Base-by-base conservation (phyloP, 23 tunicate genomes). In the Phallusia fumigata region DNA sequence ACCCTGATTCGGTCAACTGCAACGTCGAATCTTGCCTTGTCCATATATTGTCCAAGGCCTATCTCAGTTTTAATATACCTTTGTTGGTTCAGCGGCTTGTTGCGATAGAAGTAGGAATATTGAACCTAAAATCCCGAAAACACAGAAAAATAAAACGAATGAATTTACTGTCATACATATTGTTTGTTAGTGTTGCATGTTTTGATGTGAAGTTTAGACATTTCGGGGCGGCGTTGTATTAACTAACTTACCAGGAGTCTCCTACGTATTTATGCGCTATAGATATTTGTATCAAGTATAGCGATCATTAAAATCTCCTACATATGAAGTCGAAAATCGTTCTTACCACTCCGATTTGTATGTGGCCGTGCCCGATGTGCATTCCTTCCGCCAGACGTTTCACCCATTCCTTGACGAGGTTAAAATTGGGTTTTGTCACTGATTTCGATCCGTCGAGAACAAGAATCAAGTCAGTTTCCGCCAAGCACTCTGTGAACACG, bases 301-400 rank as follows among this genome's bases (percentile, higher is more conserved):
- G n/a, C n/a, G n/a, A n/a, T n/a, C n/a, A n/a, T n/a, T n/a, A n/a
- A n/a, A n/a, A n/a, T n/a, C n/a, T n/a, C n/a, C n/a, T n/a, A n/a
- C n/a, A n/a, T n/a, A n/a, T n/a, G n/a, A n/a, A n/a, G n/a, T n/a
- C n/a, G n/a, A n/a, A 16, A 28, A 32, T 34, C 13, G 8, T 24
- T 58, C 97, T 80, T 80, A 92, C 97, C 75, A 92, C 91, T 40
- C 97, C 97, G 36, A 92, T 84, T 80, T 92, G 91, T 0, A 92
- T 83, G 76, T 52, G 78, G 16, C 88, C 91, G 19, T 80, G 85
- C 1, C 90, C 97, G 32, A 92, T 87, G 24, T 87, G 82, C 82
- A 92, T 35, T 16, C 91, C 87, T 49, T 65, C 80, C 15, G 84
- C 97, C 28, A 92, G 65, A 28, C 80, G 65, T 53, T 92, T 92